phyloP scores from a whole-genome alignment of 2,888 invertebrate genomes.

The Drosophila eohydei region DNA sequence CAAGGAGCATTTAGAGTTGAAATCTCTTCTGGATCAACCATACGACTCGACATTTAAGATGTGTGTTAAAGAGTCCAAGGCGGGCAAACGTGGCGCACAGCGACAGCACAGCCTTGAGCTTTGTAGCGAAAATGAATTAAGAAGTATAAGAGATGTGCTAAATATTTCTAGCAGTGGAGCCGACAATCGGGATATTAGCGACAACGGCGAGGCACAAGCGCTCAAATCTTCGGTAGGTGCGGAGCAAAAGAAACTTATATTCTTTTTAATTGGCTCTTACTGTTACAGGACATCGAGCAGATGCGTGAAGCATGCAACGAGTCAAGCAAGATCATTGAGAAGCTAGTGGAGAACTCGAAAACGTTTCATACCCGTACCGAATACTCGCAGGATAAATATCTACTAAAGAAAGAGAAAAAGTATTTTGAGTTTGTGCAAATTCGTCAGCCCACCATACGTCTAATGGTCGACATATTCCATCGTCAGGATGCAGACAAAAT shows the following conservation, averaged over 20 bases:
- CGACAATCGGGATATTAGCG: conserved; percentile 94
- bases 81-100: conserved; percentile 84
- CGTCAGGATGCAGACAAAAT: conserved; percentile 91
- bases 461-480: conserved; percentile 94
- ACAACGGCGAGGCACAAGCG: conserved; percentile 91
- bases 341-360: conserved; percentile 95
- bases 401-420: conserved; percentile 97
- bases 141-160: conserved; percentile 87
- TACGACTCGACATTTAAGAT: conserved; percentile 92
- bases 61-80: conserved; percentile 86
- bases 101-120: conserved; percentile 86
- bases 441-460: conserved; percentile 91
- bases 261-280: background rate
- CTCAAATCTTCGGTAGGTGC: conserved; percentile 86
- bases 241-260: background rate
- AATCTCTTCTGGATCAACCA: conserved; percentile 88
- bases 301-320: conserved; percentile 90
- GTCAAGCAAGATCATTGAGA: conserved; percentile 93
- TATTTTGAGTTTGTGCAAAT: conserved; percentile 94
- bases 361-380: conserved; percentile 96
- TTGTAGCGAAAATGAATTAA: conserved; percentile 85
- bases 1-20: conserved; percentile 89
- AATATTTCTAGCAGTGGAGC: conserved; percentile 89
- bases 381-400: conserved; percentile 96
- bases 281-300: conserved; percentile 90